A percentile compares a stretch with the other conserved stretches of the same genome.
Conservation (phyloP, 2,113 vertebrate species). For the Nothoprocta pentlandii region DNA sequence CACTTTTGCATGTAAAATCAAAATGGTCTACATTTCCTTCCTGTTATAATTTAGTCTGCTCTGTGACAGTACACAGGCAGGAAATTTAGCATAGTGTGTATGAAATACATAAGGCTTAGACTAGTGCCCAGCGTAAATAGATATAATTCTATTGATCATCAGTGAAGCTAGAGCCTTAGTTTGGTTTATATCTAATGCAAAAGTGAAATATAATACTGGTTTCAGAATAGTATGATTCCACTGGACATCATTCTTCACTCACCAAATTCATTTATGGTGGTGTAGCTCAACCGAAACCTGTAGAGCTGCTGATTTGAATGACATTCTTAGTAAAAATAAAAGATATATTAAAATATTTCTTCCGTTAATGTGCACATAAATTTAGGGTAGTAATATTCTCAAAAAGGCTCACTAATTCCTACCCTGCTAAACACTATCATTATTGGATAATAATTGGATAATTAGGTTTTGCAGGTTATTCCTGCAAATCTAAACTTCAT, state of each 20-base stretch:
- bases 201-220: background rate
- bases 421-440: background rate
- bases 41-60: background rate
- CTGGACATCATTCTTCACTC: background rate
- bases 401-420: background rate
- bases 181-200: background rate
- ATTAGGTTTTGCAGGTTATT: background rate
- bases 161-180: background rate
- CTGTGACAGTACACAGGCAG: background rate
- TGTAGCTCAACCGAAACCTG: background rate
- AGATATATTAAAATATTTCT: background rate
- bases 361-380: background rate
- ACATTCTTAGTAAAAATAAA: background rate
- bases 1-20: background rate
- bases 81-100: background rate
- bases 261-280: fast-evolving
- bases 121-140: background rate
- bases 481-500: background rate
- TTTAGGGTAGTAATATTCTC: background rate
- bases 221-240: background rate
- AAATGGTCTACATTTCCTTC: conserved; percentile 1
- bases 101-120: background rate
- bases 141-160: background rate
- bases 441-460: background rate
- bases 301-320: background rate